phyloP scores from a whole-genome alignment of 2,888 invertebrate species.

The Eristalinus aeneus region DNA sequence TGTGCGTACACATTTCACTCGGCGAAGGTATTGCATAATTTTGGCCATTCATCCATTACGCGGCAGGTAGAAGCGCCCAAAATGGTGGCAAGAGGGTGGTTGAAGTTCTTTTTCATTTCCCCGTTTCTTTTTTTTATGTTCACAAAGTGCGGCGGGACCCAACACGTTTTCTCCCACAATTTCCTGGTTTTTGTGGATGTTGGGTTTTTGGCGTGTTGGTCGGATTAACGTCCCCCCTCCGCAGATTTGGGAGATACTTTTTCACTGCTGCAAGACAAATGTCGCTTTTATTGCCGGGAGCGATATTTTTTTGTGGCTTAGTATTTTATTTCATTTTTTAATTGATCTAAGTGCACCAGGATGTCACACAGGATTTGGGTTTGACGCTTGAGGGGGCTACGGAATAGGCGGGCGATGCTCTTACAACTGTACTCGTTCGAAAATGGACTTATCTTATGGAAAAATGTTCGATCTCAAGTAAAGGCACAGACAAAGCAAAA shows the following conservation, averaged over 20 bases:
- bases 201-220: neutral
- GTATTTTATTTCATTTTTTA: slow-evolving; percentile 22
- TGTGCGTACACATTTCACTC: neutral
- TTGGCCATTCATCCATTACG: slow-evolving; percentile 40
- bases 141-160: slow-evolving; percentile 17
- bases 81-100: neutral
- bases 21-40: slow-evolving; percentile 34
- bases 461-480: too few relatives aligned
- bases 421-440: too few relatives aligned
- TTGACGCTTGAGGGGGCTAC: neutral
- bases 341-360: slow-evolving; percentile 22
- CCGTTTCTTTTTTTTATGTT: slow-evolving; percentile 46
- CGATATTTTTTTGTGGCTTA: slow-evolving; percentile 14
- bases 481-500: too few relatives aligned
- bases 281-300: slow-evolving; percentile 1
- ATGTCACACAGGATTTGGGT: neutral
- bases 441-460: too few relatives aligned
- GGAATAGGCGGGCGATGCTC: too few relatives aligned
- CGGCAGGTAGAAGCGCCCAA: neutral
- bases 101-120: slow-evolving; percentile 36
- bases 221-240: neutral
- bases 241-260: slow-evolving; percentile 8
- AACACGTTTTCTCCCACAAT: slow-evolving; percentile 45
- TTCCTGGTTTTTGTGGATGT: slow-evolving; percentile 24
- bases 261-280: slow-evolving; percentile 6